Percentiles rank a stretch among this genome's conserved stretches.
These are phyloP conservation scores for Temnothorax longispinosus DNA, from an alignment of 1,140 invertebrate genomes.

Conservation along the genomic window DNA sequence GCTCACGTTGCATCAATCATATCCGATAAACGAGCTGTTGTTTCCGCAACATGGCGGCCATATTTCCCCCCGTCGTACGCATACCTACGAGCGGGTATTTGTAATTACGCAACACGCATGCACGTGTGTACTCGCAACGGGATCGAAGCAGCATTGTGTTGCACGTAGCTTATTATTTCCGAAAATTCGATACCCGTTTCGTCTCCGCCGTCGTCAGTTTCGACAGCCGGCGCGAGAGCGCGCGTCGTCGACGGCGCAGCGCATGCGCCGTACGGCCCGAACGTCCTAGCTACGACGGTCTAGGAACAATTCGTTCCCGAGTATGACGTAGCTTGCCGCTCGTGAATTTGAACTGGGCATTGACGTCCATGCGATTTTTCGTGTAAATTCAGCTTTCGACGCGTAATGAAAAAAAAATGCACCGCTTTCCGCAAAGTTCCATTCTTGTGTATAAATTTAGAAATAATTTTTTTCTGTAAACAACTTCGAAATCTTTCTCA, in stretches of 20 bases:
- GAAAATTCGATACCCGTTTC: slow-evolving; percentile 59
- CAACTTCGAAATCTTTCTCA: background rate
- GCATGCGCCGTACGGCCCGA: slow-evolving; percentile 11
- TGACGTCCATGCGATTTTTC: background rate
- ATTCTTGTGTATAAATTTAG: background rate
- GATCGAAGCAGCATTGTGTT: slow-evolving; percentile 54
- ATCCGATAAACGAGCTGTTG: slow-evolving; percentile 1
- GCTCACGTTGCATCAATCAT: background rate
- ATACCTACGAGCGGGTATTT: slow-evolving; percentile 22
- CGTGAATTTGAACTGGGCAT: slow-evolving; percentile 20
- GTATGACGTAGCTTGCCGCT: background rate
- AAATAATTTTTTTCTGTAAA: too few species aligned
- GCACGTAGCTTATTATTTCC: slow-evolving; percentile 58
- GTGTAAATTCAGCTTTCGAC: background rate
- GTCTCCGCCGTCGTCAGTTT: slow-evolving; percentile 37
- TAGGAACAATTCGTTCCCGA: slow-evolving; percentile 35
- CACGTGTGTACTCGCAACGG: slow-evolving; percentile 34
- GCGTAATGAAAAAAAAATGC: background rate
- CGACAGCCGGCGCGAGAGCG: slow-evolving; percentile 47
- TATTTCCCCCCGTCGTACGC: slow-evolving; percentile 27
- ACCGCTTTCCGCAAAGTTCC: background rate
- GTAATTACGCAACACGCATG: slow-evolving; percentile 53
- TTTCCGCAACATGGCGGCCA: slow-evolving; percentile 33
- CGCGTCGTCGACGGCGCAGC: slow-evolving; percentile 10
- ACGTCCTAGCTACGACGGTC: background rate